Percentiles rank a stretch among this genome's conserved stretches.
Evolutionary conservation across 1,140 invertebrate genomes (phyloP).

Genomic region (Sitobion miscanthi): DNA sequence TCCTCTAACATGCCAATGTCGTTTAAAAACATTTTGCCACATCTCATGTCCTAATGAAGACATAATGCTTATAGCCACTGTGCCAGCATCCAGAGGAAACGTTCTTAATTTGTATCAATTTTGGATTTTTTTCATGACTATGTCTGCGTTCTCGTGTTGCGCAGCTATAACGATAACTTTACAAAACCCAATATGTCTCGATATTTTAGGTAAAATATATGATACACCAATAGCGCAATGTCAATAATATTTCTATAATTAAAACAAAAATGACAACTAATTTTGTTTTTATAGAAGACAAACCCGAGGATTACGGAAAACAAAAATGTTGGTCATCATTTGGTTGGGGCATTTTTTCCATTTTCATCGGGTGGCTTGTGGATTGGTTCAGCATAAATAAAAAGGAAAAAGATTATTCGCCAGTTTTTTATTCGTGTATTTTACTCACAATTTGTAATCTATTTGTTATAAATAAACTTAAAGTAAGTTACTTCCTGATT

Average conservation of each 20-base stretch:
- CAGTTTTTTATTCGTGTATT: slow-evolving; percentile 77
- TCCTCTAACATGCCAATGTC: neutral
- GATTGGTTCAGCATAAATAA: slow-evolving; percentile 72
- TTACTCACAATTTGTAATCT: slow-evolving; percentile 74
- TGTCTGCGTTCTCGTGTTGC: neutral
- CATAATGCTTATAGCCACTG: neutral
- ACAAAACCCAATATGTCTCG: slow-evolving; percentile 27
- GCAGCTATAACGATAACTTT: neutral
- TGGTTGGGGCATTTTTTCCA: slow-evolving; percentile 78
- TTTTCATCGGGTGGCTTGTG: slow-evolving; percentile 76
- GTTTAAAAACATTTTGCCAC: neutral
- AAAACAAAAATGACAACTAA: neutral
- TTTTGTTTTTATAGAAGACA: slow-evolving; percentile 65
- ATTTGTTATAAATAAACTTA: slow-evolving; percentile 69
- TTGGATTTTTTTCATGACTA: neutral
- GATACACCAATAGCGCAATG: neutral
- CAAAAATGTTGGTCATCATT: slow-evolving; percentile 84
- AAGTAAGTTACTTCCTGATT: slow-evolving; percentile 58
- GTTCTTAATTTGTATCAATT: slow-evolving; percentile 35
- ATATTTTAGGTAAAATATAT: slow-evolving; percentile 10
- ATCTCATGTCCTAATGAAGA: neutral
- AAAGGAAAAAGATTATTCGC: slow-evolving; percentile 74
- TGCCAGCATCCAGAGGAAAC: neutral
- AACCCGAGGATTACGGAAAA: slow-evolving; percentile 75
- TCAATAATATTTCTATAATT: neutral